Conservation (phyloP, 1,140 invertebrate species). For the Scaptomyza graminum region DNA sequence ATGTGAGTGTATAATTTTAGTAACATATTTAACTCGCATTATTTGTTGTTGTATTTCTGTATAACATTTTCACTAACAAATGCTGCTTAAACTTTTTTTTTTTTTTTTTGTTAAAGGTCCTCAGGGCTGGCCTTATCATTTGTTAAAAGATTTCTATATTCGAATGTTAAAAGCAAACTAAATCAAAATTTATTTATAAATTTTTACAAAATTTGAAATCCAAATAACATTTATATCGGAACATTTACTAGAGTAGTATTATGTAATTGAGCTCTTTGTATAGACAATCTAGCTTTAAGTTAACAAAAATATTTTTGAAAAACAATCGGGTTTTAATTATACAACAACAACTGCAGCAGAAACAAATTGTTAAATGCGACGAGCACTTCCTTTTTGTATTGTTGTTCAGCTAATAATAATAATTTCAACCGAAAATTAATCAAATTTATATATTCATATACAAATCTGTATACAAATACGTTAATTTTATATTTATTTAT, state of each 20-base stretch:
- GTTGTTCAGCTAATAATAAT: constrained; percentile 66
- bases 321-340: constrained; percentile 70
- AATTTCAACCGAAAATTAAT: constrained; percentile 67
- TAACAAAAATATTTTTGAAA: constrained; percentile 42
- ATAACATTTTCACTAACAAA: constrained; percentile 26
- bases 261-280: constrained; percentile 72
- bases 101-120: not conserved
- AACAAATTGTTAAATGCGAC: constrained; percentile 45
- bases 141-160: constrained; percentile 39
- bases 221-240: constrained; percentile 35
- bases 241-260: constrained; percentile 69
- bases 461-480: constrained; percentile 56
- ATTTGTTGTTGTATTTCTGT: constrained; percentile 41
- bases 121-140: constrained; percentile 20
- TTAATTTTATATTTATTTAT: constrained; percentile 74
- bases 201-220: constrained; percentile 22
- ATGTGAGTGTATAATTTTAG: constrained; percentile 15
- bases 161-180: constrained; percentile 52
- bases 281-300: constrained; percentile 61
- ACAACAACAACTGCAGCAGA: constrained; percentile 28
- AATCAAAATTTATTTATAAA: constrained; percentile 62
- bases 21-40: too few relatives aligned
- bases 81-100: not conserved
- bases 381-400: constrained; percentile 49
- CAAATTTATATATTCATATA: constrained; percentile 63